A percentile compares a stretch with the other conserved stretches of the same genome.
These are phyloP conservation scores for Sphenopsis melanotis DNA, from an alignment of 2,797 vertebrate genomes.

Conservation along the genomic window DNA sequence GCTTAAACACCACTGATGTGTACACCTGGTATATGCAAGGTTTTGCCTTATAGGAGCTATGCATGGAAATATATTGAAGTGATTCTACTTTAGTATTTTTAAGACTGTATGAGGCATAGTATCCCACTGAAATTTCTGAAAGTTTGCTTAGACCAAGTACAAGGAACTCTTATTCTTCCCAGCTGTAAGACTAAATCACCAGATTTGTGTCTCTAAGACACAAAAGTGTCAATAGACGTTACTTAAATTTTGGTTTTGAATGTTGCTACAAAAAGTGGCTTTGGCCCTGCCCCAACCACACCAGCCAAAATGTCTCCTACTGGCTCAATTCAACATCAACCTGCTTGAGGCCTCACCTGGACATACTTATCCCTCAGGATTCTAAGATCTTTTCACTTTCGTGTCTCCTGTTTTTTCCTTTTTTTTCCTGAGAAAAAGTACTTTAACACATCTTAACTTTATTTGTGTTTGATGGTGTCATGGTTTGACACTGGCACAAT, in stretches of 20 bases:
- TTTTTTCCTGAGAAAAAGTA: background rate
- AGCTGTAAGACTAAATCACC: background rate
- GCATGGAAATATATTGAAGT: background rate
- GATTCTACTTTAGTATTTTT: background rate
- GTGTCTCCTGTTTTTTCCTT: background rate
- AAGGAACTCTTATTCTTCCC: background rate
- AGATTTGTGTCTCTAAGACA: background rate
- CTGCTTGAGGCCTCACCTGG: background rate
- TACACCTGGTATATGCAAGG: background rate
- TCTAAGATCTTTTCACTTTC: background rate
- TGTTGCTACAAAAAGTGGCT: background rate
- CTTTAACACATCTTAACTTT: background rate
- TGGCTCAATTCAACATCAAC: rapidly evolving
- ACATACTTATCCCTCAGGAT: rapidly evolving
- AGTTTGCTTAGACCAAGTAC: background rate
- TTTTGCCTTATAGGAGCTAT: background rate
- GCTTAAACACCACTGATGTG: background rate
- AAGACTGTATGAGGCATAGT: background rate
- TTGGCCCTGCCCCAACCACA: background rate
- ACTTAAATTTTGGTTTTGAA: background rate
- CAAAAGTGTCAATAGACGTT: background rate
- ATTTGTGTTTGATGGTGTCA: background rate
- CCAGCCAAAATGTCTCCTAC: background rate
- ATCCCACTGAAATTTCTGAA: background rate
- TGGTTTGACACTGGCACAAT: too few species aligned